Base-by-base conservation (phyloP, 2,797 vertebrate species). In the Enteromius anoplus region DNA sequence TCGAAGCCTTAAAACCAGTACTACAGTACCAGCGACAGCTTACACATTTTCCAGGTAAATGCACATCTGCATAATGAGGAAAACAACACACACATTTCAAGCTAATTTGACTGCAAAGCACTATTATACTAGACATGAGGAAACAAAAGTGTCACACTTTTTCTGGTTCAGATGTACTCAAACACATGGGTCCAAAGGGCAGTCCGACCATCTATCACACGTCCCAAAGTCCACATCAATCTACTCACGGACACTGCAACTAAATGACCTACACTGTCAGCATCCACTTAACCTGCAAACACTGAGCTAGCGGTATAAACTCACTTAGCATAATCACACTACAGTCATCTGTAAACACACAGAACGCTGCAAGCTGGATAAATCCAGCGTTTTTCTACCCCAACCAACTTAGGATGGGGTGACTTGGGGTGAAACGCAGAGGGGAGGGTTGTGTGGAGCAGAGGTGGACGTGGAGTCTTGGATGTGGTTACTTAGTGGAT, bases 401-500 rank as follows among this genome's bases (percentile, higher is more conserved):
- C 37, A 11, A 58, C 37, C 45, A 17, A 76, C 75, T 37, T 7
- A 2, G 49, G 51, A 58, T 0, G 34, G 53, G 64, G 73, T 70
- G 37, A 82, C 7, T 62, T 32, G 2, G 64, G 64, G 62, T 47
- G 26, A 78, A 65, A 58, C 17, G 17, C 47, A 26, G n/a, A 37
- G 17, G 34, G 23, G 5, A 10, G 9, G 75, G 40, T 76, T 60
- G 62, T 15, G 19, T 2, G 11, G 21, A 23, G 75, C 73, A 65
- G 80, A 88, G 83, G 80, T 82, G 64, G 68, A 73, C 82, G 83
- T 78, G 8, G 83, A 90, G 86, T 86, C 88, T 87, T 85, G 77
- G 90, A 92, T 92, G 91, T 88, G 92, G 92, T 92, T 93, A 92
- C 92, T 93, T 92, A 92, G 91, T 86, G 91, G 90, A 93, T 93